Evolutionary conservation across 2,797 vertebrate species (phyloP), one percentile per base, ranked within the genome.

Genomic region (Pitangus sulphuratus): DNA sequence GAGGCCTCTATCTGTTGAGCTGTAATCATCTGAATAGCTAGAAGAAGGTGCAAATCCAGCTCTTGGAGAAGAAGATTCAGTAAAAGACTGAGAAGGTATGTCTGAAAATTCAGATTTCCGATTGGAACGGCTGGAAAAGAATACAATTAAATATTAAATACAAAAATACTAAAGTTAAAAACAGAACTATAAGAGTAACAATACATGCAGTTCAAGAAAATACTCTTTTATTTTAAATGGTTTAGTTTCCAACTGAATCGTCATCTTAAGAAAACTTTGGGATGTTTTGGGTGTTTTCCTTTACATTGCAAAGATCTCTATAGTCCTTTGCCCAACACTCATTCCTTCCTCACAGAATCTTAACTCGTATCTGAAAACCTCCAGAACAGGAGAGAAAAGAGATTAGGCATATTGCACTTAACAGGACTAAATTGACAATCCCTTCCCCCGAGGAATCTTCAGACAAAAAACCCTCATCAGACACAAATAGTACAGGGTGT

Each of bases 71-170:
- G 94, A 71, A 31, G 95, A 71, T 84, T 96, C 97, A 60, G 91
- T 80, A 66, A 89, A 92, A 7, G 97, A 95, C 47, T 97, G 89
- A 76, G 95, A 80, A 84, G 97, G 87, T 45, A 50, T 1, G 6
- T 93, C 95, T 77, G 97, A 97, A 92, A 98, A 97, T 74, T 97
- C 98, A 82, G 97, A 95, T 77, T 97, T 98, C 26, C 96, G 92
- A 95, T 93, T 86, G 88, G 95, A 94, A 50, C 97, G 93, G 76
- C 98, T 99, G 80, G 35, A 96, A 97, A 93, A 89, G 42, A 96
- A 84, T 4, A 70, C 8, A 69, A 51, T 25, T 61, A 60, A 47
- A 50, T 42, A 69, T 74, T 50, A 88, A 79, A 83, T 44, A 30
- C 1, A 4, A 8, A 90, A 79, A 42, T 39, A 53, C 4, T 65